These are phyloP conservation scores for Crossocerus cetratus DNA, from an alignment of 2,888 invertebrate species.

Conservation along the genomic window DNA sequence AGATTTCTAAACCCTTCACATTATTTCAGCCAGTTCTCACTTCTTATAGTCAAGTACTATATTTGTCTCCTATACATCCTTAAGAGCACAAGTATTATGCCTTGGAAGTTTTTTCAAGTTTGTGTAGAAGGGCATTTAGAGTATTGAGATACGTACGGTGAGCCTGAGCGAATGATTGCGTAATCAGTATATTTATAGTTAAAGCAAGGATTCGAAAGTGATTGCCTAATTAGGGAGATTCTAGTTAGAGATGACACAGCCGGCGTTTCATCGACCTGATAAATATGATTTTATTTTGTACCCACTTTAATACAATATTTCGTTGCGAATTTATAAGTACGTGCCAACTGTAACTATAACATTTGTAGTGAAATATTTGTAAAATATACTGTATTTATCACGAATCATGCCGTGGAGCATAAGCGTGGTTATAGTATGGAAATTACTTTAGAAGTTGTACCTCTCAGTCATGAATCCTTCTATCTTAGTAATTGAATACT, in stretches of 20 bases:
- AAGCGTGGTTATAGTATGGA: too few species aligned
- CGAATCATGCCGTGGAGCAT: too few species aligned
- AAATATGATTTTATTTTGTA: neutral
- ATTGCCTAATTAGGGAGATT: neutral
- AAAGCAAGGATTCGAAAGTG: neutral
- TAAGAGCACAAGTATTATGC: neutral
- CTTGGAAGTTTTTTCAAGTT: too few species aligned
- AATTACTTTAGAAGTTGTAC: too few species aligned
- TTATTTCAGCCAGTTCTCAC: too few species aligned
- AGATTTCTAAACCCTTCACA: too few species aligned
- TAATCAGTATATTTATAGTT: neutral
- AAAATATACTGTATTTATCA: constrained; percentile 18
- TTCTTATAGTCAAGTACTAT: too few species aligned
- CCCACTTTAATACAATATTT: neutral
- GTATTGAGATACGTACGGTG: too few species aligned
- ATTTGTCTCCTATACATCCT: too few species aligned
- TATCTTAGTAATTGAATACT: too few species aligned
- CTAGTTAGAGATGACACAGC: neutral
- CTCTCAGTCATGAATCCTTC: too few species aligned
- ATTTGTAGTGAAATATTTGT: constrained; percentile 43
- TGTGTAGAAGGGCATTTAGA: too few species aligned
- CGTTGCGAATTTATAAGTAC: constrained; percentile 32
- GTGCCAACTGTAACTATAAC: constrained; percentile 42
- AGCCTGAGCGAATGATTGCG: neutral
- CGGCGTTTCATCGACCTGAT: neutral